Evolutionary conservation across 2,888 invertebrate species (phyloP), one percentile per base, ranked within the genome.

Genomic region (Callyntrura sp.): DNA sequence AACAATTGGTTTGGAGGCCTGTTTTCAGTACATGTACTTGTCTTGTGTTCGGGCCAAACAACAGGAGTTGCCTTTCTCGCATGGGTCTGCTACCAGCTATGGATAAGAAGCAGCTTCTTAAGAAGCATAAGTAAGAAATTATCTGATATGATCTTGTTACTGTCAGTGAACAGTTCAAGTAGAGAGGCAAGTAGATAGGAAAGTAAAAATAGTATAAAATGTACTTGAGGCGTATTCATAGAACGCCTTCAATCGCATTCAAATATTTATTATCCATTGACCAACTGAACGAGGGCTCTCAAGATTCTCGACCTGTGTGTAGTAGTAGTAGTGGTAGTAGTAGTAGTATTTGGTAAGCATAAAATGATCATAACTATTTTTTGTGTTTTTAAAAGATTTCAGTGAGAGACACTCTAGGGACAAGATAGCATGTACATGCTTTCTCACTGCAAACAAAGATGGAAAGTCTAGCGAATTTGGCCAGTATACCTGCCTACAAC

Each of bases 361-460:
- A 17, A 55, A 60, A 20, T 60, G 20, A 60, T 60, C 20, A 60
- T 51, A 35, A 35, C 35, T 35, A 60, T 60, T 60, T 35, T 35
- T 35, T 35, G 35, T 35, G 3, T 35, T n/a, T 60, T 60, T 60
- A 60, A 35, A 35, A 60, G 60, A 20, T 60, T 60, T 60, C 20
- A 60, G 20, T 17, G 60, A 9, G 20, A 23, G 23, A 35, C 51
- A 14, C 51, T n/a, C 51, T 65, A 14, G 65, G 25, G 25, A 28
- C 28, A 65, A 12, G 28, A 12, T 28, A 11, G 12, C 5, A 11
- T 25, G 28, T 65, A 25, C 28, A 65, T 4, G 35, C 8, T 60
- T 60, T 60, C 60, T 9, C 60, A 68, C 73, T 84, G 70, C 82
- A 84, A 57, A 70, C 45, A 51, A 73, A 73, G 48, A 45, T 48